Conservation (phyloP, 2,888 invertebrate species). For the Clivina fossor region DNA sequence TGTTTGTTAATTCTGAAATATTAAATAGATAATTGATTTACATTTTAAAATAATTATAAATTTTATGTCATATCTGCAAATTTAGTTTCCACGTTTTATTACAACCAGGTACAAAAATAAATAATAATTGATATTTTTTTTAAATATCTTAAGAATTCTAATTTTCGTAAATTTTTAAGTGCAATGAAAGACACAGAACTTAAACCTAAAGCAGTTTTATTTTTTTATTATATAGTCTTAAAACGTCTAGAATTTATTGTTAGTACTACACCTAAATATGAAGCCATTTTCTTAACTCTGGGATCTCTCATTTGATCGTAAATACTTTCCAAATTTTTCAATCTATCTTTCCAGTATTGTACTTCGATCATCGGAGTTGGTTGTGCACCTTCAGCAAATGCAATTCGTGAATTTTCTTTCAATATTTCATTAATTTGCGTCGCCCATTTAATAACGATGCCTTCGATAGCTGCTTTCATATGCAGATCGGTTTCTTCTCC, state of each 20-base stretch:
- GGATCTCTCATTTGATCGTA: slow-evolving; percentile 84
- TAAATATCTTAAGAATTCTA: too few relatives aligned
- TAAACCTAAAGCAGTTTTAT: too few relatives aligned
- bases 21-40: slow-evolving; percentile 2
- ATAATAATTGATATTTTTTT: too few relatives aligned
- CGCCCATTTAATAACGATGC: slow-evolving; percentile 85
- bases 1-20: slow-evolving; percentile 74
- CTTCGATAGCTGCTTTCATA: slow-evolving; percentile 81
- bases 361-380: slow-evolving; percentile 74
- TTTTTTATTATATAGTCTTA: too few relatives aligned
- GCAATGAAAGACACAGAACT: too few relatives aligned
- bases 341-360: slow-evolving; percentile 76
- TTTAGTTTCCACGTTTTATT: too few relatives aligned
- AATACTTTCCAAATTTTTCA: slow-evolving; percentile 81
- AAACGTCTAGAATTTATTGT: not conserved
- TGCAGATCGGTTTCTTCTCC: slow-evolving; percentile 65
- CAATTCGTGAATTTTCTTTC: slow-evolving; percentile 73
- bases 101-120: too few relatives aligned
- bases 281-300: slow-evolving; percentile 80
- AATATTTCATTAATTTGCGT: slow-evolving; percentile 77
- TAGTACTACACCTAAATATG: slow-evolving; percentile 46
- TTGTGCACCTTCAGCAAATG: slow-evolving; percentile 67
- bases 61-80: too few relatives aligned
- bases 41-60: too few relatives aligned
- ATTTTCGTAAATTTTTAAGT: too few relatives aligned